Evolutionary conservation across 2,113 vertebrate species (phyloP).

Genomic region (Rhagologus leucostigma): DNA sequence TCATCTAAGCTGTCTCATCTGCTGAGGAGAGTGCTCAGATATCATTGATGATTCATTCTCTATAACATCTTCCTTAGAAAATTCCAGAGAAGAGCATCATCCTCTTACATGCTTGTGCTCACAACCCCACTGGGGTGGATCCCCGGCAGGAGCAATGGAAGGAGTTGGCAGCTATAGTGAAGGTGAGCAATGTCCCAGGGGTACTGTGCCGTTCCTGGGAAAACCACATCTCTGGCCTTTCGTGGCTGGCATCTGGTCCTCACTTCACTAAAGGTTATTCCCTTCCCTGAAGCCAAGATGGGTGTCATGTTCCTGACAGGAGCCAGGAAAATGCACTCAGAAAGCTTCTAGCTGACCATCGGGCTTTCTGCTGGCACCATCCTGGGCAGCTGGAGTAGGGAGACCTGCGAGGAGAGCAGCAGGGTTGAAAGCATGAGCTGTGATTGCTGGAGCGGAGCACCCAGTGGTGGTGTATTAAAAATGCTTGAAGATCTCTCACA

Average conservation of each 20-base stretch:
- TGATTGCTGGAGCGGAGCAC: background rate
- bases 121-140: conserved; percentile 97
- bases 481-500: background rate
- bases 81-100: conserved; percentile 92
- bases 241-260: background rate
- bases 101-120: conserved; percentile 92
- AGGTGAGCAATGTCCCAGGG: conserved; percentile 72
- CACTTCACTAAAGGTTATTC: background rate
- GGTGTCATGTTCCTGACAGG: background rate
- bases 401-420: background rate
- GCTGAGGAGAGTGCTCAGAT: background rate
- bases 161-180: conserved; percentile 82
- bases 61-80: conserved; percentile 76
- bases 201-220: background rate
- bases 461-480: background rate
- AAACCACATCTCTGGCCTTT: background rate
- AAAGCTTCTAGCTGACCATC: background rate
- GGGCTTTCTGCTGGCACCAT: background rate
- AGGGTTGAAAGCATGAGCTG: background rate
- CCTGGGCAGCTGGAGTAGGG: background rate
- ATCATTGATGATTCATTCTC: background rate
- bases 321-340: background rate
- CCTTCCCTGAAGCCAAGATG: background rate
- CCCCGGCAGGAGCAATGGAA: conserved; percentile 94
- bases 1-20: background rate